Percentiles rank a stretch among this genome's conserved stretches.
Evolutionary conservation across 2,888 invertebrate species (phyloP).

Genomic region (Oxycera nigricornis): DNA sequence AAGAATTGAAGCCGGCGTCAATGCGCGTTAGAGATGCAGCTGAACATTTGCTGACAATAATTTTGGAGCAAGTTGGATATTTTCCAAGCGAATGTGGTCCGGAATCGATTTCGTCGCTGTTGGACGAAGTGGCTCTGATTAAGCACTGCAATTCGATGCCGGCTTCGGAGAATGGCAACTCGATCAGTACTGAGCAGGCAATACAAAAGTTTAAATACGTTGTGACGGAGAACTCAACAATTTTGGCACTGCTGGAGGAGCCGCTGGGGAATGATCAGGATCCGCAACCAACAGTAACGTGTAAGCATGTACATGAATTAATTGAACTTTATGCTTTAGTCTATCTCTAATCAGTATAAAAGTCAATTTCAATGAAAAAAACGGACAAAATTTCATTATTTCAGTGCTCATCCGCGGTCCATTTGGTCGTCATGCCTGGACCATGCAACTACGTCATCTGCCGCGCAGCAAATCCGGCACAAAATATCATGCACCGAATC

Average conservation of each 20-base stretch:
- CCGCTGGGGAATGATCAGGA: slow-evolving; percentile 92
- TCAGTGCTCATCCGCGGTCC: slow-evolving; percentile 88
- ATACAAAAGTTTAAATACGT: slow-evolving; percentile 83
- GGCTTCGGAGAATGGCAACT: slow-evolving; percentile 48
- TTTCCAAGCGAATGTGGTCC: slow-evolving; percentile 86
- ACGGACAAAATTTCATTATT: no score
- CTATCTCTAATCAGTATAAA: not conserved
- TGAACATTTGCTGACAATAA: slow-evolving; percentile 88
- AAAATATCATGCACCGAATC: slow-evolving; percentile 66
- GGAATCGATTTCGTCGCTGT: slow-evolving; percentile 82
- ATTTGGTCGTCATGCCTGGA: slow-evolving; percentile 96
- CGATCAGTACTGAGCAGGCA: slow-evolving; percentile 64
- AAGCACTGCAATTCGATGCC: slow-evolving; percentile 75
- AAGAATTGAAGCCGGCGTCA: slow-evolving; percentile 95
- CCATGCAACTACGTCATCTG: slow-evolving; percentile 84
- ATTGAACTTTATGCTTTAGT: not conserved
- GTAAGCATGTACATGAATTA: slow-evolving; percentile 57
- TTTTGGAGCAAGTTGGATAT: slow-evolving; percentile 89
- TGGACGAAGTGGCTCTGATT: slow-evolving; percentile 86
- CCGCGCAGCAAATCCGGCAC: slow-evolving; percentile 81
- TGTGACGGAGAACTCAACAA: slow-evolving; percentile 87
- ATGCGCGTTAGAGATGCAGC: slow-evolving; percentile 98
- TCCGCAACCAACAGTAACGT: slow-evolving; percentile 87
- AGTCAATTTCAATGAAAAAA: no score
- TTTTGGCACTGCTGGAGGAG: slow-evolving; percentile 89